Evolutionary conservation across 2,113 vertebrate species (phyloP).

Genomic region (Poeciliopsis turrubarensis): DNA sequence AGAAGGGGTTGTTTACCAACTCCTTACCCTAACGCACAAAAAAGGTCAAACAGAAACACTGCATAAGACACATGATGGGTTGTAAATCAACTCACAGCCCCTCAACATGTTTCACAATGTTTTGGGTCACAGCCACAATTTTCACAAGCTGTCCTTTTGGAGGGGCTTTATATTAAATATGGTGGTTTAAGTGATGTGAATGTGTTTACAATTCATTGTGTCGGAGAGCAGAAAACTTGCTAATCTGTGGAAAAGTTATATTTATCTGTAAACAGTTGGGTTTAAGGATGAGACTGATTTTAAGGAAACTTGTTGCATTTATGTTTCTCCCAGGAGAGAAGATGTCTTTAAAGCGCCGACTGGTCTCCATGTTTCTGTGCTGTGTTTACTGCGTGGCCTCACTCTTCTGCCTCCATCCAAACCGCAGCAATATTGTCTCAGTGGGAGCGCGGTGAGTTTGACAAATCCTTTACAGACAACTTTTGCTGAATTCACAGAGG

Average conservation of each 20-base stretch:
- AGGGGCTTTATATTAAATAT: not conserved
- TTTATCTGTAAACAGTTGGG: no score
- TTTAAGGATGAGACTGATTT: not conserved
- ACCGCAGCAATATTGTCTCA: conserved; percentile 72
- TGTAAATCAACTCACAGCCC: not conserved
- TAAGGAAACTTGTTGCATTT: not conserved
- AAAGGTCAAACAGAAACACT: not conserved
- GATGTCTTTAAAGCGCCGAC: conserved; percentile 77
- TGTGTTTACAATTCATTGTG: not conserved
- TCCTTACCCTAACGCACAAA: not conserved
- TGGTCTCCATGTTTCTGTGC: conserved; percentile 79
- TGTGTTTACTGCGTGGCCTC: conserved; percentile 78
- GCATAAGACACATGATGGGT: not conserved
- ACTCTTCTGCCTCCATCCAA: conserved; percentile 76
- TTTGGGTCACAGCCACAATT: not conserved
- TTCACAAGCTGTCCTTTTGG: not conserved
- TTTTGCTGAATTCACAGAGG: no score
- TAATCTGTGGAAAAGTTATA: not conserved
- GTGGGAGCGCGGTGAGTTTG: conserved; percentile 67
- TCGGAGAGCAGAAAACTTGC: not conserved
- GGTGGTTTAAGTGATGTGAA: not conserved
- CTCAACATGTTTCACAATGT: not conserved
- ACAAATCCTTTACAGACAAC: not conserved
- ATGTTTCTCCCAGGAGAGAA: conserved; percentile 49
- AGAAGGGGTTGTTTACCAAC: not conserved